Conservation (phyloP, 2,888 invertebrate genomes). For the Mimumesa dahlbomi region DNA sequence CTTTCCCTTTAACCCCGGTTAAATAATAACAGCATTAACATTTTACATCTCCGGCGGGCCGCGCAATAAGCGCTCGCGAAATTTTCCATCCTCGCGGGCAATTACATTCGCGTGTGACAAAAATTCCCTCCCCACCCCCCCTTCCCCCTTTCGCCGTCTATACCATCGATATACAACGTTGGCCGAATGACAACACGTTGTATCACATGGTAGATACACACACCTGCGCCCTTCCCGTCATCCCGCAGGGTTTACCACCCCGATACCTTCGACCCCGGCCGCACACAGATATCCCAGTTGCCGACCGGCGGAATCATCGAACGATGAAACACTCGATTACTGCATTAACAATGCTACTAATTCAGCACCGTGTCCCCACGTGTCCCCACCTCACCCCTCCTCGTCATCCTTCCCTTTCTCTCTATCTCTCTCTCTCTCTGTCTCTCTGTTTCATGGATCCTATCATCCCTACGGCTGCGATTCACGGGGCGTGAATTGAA, state of each 20-base stretch:
- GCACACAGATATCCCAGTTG: no score
- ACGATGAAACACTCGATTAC: slow-evolving; percentile 77
- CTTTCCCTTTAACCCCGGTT: no score
- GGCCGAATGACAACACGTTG: slow-evolving; percentile 69
- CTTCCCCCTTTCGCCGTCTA: neutral
- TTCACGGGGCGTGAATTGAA: slow-evolving; percentile 50
- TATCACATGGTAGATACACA: slow-evolving; percentile 65
- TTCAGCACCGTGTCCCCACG: slow-evolving; percentile 57
- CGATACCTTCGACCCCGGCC: neutral
- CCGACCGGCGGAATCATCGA: slow-evolving; percentile 73
- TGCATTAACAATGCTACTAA: slow-evolving; percentile 77
- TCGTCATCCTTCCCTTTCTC: slow-evolving; percentile 11
- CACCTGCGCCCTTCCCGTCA: slow-evolving; percentile 65
- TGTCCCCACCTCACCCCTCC: slow-evolving; percentile 20
- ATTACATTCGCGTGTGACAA: slow-evolving; percentile 29
- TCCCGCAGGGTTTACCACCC: slow-evolving; percentile 50
- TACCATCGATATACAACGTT: slow-evolving; percentile 48
- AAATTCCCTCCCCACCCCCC: slow-evolving; percentile 20
- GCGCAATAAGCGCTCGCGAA: slow-evolving; percentile 1
- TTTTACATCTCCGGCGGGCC: slow-evolving; percentile 15
- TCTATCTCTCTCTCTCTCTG: neutral
- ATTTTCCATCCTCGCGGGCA: slow-evolving; percentile 36
- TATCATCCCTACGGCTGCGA: slow-evolving; percentile 11
- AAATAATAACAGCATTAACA: slow-evolving; percentile 45
- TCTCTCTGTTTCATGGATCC: no score